phyloP scores from a whole-genome alignment of 1,140 invertebrate species.

The Diorhabda elongata region DNA sequence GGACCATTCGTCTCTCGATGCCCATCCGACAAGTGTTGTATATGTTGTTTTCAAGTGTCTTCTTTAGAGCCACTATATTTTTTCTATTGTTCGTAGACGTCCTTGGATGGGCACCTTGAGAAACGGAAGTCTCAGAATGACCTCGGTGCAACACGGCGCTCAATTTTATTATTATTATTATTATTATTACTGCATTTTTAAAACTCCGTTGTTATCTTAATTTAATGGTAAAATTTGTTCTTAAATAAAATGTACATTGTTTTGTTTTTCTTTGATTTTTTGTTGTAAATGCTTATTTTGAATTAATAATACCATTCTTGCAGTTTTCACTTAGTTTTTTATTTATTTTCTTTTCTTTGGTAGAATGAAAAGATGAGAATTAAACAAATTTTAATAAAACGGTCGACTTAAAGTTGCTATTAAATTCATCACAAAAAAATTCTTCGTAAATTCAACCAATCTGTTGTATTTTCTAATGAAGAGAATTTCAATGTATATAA shows the following conservation, averaged over 20 bases:
- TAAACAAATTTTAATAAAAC: neutral
- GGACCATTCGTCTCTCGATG: conserved; percentile 24
- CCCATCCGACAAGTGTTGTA: conserved; percentile 41
- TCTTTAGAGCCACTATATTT: conserved; percentile 44
- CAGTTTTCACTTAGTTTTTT: conserved; percentile 60
- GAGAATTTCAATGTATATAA: no score
- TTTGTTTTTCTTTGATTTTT: conserved; percentile 65
- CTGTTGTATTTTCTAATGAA: no score
- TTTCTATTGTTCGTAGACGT: conserved; percentile 45
- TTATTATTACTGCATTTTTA: conserved; percentile 31
- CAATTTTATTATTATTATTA: neutral
- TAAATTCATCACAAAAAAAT: no score
- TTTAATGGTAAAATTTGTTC: conserved; percentile 62
- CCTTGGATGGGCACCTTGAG: conserved; percentile 33
- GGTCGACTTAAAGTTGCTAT: neutral
- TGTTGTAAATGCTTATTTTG: conserved; percentile 65
- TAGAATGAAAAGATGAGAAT: conserved; percentile 3
- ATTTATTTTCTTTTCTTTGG: conserved; percentile 47
- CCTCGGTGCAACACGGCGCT: conserved; percentile 20
- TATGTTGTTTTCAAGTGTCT: conserved; percentile 37
- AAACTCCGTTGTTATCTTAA: conserved; percentile 58
- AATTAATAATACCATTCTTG: conserved; percentile 64
- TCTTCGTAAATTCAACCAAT: no score
- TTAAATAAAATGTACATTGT: conserved; percentile 66
- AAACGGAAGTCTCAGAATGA: neutral